Base-by-base conservation (phyloP, 2,888 invertebrate species). In the Heliconius ethilla region DNA sequence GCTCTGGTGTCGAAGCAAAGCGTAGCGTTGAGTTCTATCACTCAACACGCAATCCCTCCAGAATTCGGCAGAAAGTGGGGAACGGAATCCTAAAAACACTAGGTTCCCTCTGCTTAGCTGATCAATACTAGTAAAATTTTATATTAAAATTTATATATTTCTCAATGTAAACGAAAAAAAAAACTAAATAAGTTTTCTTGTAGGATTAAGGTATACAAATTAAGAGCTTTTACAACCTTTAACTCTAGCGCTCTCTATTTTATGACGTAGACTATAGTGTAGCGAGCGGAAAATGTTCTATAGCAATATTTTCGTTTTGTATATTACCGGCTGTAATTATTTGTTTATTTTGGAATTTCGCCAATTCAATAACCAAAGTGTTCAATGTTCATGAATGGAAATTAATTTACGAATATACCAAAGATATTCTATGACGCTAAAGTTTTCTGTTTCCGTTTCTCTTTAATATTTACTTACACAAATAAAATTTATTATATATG, bases 311-410 rank as follows among this genome's bases (percentile, higher is more conserved):
- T 51, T 70, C 62, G 45, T 70, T 55, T 70, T 63, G 70, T 63
- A 70, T 45, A 33, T 45, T 45, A 33, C 51, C 70, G 63, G 70
- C n/a, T 70, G 62, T 70, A 70, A 63, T 63, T 62, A 63, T 76
- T 76, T 76, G 76, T 76, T 70, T 70, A 76, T 70, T 70, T 65
- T 76, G 76, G 76, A 51, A 70, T 63, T 70, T 7, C 11, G 76
- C 70, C 76, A 76, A 76, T 45, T 33, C 25, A 45, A 63, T 25
- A 45, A 27, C 6, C 2, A 33, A 45, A n/a, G n/a, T 76, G 40
- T 62, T 63, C 70, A 70, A n/a, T 76, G 40, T 45, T 70, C 70
- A 65, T 76, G 63, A 76, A 76, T 76, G 76, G 45, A 63, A 63
- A 69, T 15, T 25, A n/a, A 63, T 70, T 76, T 22, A 29, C 25